A percentile compares a stretch with the other conserved stretches of the same genome.
These are phyloP conservation scores for Sparidentex hasta DNA, from an alignment of 2,797 vertebrate genomes.

Conservation along the genomic window DNA sequence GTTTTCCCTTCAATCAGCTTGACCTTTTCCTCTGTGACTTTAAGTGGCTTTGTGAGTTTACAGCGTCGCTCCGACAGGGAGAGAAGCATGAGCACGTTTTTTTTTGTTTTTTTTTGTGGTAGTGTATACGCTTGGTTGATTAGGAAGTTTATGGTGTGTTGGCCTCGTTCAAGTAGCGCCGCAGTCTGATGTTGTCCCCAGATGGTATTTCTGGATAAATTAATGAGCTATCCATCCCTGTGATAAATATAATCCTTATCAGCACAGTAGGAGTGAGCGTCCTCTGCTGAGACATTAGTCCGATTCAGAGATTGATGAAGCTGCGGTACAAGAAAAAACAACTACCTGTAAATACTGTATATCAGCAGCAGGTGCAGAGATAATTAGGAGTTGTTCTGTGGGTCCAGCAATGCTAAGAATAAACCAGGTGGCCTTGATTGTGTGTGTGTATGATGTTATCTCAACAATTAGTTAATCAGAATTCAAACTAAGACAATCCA, in stretches of 20 bases:
- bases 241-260: constrained; percentile 62
- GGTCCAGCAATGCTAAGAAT: constrained; percentile 24
- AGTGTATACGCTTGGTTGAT: constrained; percentile 46
- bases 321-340: not conserved
- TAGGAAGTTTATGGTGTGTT: constrained; percentile 61
- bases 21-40: constrained; percentile 76
- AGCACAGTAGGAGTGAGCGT: constrained; percentile 36
- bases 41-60: constrained; percentile 67
- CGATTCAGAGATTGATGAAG: constrained; percentile 25
- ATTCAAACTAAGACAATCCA: constrained; percentile 40
- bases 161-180: constrained; percentile 53
- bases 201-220: constrained; percentile 66
- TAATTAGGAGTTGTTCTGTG: constrained; percentile 27
- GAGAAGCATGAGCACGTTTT: constrained; percentile 22
- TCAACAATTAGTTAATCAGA: constrained; percentile 40
- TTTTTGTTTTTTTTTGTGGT: not conserved
- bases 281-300: constrained; percentile 30
- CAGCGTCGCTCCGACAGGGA: constrained; percentile 1
- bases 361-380: constrained; percentile 14
- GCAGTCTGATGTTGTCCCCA: constrained; percentile 47
- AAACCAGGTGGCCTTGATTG: constrained; percentile 36
- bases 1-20: constrained; percentile 73
- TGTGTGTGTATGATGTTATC: constrained; percentile 43
- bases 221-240: constrained; percentile 59
- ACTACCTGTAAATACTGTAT: constrained; percentile 25